Base-by-base conservation (phyloP, 2,888 invertebrate genomes). In the Athetis lepigone region DNA sequence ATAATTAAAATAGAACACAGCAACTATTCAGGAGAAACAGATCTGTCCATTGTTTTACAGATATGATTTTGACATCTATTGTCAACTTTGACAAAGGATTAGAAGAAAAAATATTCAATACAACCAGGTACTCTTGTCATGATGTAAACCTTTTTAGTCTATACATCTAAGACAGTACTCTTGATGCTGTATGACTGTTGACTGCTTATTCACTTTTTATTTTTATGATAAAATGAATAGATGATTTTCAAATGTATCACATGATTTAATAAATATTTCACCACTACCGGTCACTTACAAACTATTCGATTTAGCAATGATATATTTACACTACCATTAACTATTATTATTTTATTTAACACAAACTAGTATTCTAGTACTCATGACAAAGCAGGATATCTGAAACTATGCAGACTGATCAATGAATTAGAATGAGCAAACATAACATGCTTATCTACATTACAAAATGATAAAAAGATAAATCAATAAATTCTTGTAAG, bases 41-140 rank as follows among this genome's bases (percentile, higher is more conserved):
- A 62, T 77, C 66, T 65, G 76, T 75, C 80, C 70, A 80, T 79
- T 87, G 84, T 87, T 88, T 86, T 82, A 80, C 65, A 85, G 80
- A 82, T 75, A 79, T 75, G 70, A 80, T 74, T 72, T 66, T 82
- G 83, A 77, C 81, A 81, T 25, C 40, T 13, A 25, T 16, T 79
- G 82, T 72, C 78, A 78, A 55, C 6, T 63, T 45, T 80, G 81
- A 71, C 81, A 79, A 18, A 55, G 21, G 16, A 56, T 62, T 61
- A 66, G 36, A 72, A 72, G 51, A 52, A 55, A 64, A 62, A 51
- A 55, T 29, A 39, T 25, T 29, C 1, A 16, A 19, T 29, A 6
- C 47, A 68, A 54, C 65, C 63, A 76, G 79, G 18, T n/a, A n/a
- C 13, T 49, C 55, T 47, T 21, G 45, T 33, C 33, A 2, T 18